These are phyloP conservation scores for Philhelius pedissequus DNA, from an alignment of 2,888 invertebrate genomes.

Conservation along the genomic window DNA sequence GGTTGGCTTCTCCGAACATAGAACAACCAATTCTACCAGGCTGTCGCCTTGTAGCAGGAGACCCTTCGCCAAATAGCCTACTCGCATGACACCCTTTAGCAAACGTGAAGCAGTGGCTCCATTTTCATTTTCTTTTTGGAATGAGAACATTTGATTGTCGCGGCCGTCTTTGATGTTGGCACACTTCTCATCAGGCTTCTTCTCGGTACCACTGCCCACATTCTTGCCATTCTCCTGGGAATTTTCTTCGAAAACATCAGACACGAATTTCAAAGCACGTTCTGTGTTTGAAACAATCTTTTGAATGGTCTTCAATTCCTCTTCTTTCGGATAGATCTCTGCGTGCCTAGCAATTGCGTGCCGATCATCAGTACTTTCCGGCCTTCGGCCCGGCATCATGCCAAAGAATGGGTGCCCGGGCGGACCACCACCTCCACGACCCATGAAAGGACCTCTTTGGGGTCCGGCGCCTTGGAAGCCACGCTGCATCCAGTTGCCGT, in stretches of 20 bases:
- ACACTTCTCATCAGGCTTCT: slow-evolving; percentile 79
- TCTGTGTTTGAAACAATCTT: slow-evolving; percentile 96
- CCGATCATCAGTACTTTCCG: slow-evolving; percentile 96
- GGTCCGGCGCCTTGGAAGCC: slow-evolving; percentile 81
- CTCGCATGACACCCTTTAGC: slow-evolving; percentile 97
- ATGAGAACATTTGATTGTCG: slow-evolving; percentile 89
- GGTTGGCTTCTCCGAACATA: slow-evolving; percentile 97
- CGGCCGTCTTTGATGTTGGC: slow-evolving; percentile 83
- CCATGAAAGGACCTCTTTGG: slow-evolving; percentile 75
- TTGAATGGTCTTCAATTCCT: slow-evolving; percentile 93
- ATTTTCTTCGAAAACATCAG: slow-evolving; percentile 89
- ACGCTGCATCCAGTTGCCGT: slow-evolving; percentile 86
- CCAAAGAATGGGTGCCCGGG: slow-evolving; percentile 80
- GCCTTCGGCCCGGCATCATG: slow-evolving; percentile 85
- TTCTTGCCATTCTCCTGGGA: slow-evolving; percentile 72
- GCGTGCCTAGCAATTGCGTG: slow-evolving; percentile 96
- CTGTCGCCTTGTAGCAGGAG: slow-evolving; percentile 93
- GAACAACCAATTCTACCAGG: slow-evolving; percentile 93
- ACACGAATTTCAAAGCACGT: slow-evolving; percentile 95
- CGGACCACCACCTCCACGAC: slow-evolving; percentile 78
- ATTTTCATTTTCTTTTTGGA: slow-evolving; percentile 83
- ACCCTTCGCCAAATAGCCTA: slow-evolving; percentile 92
- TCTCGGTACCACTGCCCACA: slow-evolving; percentile 73
- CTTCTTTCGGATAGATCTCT: slow-evolving; percentile 95
- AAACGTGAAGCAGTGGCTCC: slow-evolving; percentile 83